Conservation (phyloP, 1,140 invertebrate genomes). For the Macrostomum lignano region DNA sequence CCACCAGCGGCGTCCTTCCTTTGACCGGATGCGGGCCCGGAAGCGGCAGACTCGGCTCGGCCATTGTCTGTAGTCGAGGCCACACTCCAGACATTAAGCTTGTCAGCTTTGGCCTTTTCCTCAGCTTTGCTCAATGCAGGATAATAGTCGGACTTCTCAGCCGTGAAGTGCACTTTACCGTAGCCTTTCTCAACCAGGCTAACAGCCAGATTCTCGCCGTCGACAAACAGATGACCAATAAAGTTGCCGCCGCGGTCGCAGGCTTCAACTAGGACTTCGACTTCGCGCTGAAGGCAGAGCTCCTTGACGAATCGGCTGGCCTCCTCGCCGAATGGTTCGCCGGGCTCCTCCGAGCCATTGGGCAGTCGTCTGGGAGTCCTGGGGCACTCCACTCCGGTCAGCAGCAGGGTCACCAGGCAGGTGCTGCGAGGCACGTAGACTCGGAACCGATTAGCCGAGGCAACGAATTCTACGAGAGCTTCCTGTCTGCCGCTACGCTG, state of each 20-base stretch:
- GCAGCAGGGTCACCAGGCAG: slow-evolving; percentile 65
- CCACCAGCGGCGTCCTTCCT: no score
- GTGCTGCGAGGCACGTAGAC: slow-evolving; percentile 77
- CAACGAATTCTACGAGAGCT: slow-evolving; percentile 73
- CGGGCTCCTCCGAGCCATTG: slow-evolving; percentile 10
- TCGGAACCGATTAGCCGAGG: slow-evolving; percentile 62
- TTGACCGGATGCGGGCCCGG: no score
- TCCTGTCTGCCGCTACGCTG: slow-evolving; percentile 52
- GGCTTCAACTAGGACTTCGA: slow-evolving; percentile 60
- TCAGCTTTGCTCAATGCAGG: slow-evolving; percentile 50
- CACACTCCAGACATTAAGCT: slow-evolving; percentile 17
- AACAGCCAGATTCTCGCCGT: slow-evolving; percentile 25
- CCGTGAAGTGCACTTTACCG: slow-evolving; percentile 65
- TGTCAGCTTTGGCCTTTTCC: slow-evolving; percentile 52
- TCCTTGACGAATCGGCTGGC: slow-evolving; percentile 64
- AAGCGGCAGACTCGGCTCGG: no score
- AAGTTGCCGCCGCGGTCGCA: slow-evolving; percentile 85
- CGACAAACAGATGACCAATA: slow-evolving; percentile 75
- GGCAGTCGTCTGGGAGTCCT: slow-evolving; percentile 5
- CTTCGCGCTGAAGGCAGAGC: slow-evolving; percentile 59
- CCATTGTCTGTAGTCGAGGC: no score
- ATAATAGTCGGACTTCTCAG: slow-evolving; percentile 51
- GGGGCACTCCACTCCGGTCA: slow-evolving; percentile 32
- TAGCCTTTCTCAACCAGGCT: slow-evolving; percentile 57
- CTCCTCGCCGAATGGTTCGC: slow-evolving; percentile 67